Conservation (phyloP, 2,113 vertebrate genomes). For the Prolemur simus region DNA sequence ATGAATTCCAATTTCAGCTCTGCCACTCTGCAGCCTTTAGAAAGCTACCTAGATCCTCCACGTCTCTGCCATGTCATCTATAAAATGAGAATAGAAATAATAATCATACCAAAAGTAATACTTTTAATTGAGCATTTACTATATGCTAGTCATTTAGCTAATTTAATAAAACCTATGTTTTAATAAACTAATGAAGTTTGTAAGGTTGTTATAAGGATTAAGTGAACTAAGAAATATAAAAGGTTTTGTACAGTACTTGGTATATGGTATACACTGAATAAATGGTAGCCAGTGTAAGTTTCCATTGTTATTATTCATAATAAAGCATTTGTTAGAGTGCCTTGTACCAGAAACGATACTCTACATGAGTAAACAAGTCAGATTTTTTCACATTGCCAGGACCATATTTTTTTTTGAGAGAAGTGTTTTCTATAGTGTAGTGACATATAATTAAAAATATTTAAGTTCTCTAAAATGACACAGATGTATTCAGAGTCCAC, state of each 20-base stretch:
- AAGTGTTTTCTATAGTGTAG: background rate
- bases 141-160: background rate
- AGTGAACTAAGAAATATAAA: background rate
- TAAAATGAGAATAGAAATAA: background rate
- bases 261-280: background rate
- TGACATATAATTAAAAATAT: conserved; percentile 15
- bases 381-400: background rate
- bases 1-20: background rate
- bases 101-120: background rate
- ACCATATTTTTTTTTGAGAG: conserved; percentile 3
- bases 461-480: background rate
- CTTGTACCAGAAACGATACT: conserved; percentile 17
- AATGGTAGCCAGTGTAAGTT: background rate
- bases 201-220: background rate
- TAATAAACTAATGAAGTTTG: background rate
- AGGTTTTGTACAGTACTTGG: background rate
- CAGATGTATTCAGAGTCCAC: background rate
- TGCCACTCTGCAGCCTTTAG: background rate
- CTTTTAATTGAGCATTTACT: background rate
- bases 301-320: background rate
- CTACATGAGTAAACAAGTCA: background rate
- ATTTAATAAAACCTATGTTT: conserved; percentile 41
- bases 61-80: background rate
- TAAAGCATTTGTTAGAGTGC: background rate
- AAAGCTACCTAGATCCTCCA: background rate